A percentile compares a stretch with the other conserved stretches of the same genome.
Conservation (phyloP, 1,140 invertebrate genomes). For the Drosophila erecta region DNA sequence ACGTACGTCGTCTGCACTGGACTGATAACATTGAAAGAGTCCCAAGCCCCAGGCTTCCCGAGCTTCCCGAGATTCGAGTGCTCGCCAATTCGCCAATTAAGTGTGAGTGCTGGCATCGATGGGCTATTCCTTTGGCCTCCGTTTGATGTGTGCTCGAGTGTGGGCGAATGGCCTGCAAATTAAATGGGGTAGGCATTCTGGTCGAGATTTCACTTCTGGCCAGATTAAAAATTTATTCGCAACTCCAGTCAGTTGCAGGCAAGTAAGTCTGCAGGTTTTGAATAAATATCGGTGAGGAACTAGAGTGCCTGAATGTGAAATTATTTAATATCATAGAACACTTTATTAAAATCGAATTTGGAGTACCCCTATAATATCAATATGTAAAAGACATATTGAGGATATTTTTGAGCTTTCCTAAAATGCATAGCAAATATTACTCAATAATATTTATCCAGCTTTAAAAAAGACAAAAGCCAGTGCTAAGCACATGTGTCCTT, state of each 20-base stretch:
- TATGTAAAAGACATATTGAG: too few relatives aligned
- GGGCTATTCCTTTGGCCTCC: slow-evolving; percentile 27
- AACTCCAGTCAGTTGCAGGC: slow-evolving; percentile 15
- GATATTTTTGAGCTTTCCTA: too few relatives aligned
- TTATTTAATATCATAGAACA: too few relatives aligned
- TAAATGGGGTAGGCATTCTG: slow-evolving; percentile 35
- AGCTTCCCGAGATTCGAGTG: slow-evolving; percentile 25
- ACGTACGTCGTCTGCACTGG: slow-evolving; percentile 57
- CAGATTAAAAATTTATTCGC: slow-evolving; percentile 50
- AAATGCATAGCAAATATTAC: too few relatives aligned
- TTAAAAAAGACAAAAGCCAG: too few relatives aligned
- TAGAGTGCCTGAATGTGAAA: not conserved
- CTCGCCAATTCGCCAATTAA: slow-evolving; percentile 73
- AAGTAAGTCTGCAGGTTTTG: slow-evolving; percentile 10
- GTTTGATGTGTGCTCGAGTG: slow-evolving; percentile 34
- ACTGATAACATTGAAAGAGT: slow-evolving; percentile 75
- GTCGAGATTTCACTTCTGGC: slow-evolving; percentile 30
- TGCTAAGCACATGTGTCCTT: not conserved
- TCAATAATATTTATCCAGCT: too few relatives aligned
- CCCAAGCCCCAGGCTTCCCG: not conserved
- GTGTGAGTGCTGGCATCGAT: slow-evolving; percentile 61
- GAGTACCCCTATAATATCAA: too few relatives aligned
- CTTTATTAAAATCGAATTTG: too few relatives aligned
- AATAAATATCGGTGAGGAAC: not conserved
- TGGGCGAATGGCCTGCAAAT: slow-evolving; percentile 44